A percentile compares a stretch with the other conserved stretches of the same genome.
These are phyloP conservation scores for Aratinga solstitialis DNA, from an alignment of 2,797 vertebrate genomes.

Conservation along the genomic window DNA sequence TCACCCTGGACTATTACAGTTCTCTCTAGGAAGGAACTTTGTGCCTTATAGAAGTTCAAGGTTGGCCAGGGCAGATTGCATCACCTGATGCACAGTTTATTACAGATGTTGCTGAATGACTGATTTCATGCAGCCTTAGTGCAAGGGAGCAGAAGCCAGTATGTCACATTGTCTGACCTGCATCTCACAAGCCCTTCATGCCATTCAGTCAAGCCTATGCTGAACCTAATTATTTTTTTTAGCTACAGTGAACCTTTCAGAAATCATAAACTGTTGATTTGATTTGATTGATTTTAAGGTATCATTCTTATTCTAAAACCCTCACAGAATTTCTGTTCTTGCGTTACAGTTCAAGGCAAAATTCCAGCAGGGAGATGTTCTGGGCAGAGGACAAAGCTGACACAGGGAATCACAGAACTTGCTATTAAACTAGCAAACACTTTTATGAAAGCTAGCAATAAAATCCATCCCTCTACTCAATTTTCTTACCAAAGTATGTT, in stretches of 20 bases:
- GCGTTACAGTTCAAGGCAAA: neutral
- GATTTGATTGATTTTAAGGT: neutral
- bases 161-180: neutral
- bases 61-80: neutral
- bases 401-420: neutral
- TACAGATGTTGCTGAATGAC: neutral
- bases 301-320: neutral
- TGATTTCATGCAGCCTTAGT: neutral
- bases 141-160: neutral
- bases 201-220: neutral
- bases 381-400: constrained; percentile 14
- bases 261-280: constrained; percentile 16
- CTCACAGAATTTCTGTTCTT: constrained; percentile 1
- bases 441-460: neutral
- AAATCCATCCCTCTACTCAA: neutral
- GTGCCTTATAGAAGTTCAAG: neutral
- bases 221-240: constrained; percentile 16
- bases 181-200: neutral
- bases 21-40: neutral
- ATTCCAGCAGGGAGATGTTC: constrained; percentile 1
- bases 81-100: constrained; percentile 18
- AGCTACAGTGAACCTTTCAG: neutral
- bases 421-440: neutral
- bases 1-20: neutral
- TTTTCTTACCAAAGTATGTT: neutral